These are phyloP conservation scores for Cynopterus sphinx DNA, from an alignment of 2,797 vertebrate species.

Conservation along the genomic window DNA sequence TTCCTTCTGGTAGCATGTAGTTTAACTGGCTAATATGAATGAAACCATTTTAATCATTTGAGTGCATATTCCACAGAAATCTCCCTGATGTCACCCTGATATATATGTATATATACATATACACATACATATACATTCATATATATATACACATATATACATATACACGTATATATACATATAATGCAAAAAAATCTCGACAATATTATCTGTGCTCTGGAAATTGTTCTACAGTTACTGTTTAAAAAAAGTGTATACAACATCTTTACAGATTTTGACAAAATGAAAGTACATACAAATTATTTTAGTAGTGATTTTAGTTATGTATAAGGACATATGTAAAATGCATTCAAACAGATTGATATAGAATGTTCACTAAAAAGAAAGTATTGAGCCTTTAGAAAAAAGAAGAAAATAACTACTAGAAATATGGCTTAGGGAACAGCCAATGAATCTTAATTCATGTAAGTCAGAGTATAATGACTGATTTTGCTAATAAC, in stretches of 20 bases:
- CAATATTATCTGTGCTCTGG: neutral
- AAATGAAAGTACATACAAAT: neutral
- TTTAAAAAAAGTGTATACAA: neutral
- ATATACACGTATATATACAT: neutral
- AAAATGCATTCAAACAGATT: neutral
- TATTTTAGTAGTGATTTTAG: neutral
- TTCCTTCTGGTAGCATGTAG: neutral
- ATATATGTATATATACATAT: neutral
- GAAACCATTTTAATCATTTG: neutral
- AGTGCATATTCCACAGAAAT: neutral
- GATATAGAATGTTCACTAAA: neutral
- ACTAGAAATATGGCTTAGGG: neutral
- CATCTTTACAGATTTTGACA: neutral
- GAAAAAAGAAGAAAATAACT: constrained; percentile 9
- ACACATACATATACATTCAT: too few relatives aligned
- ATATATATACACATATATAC: too few relatives aligned
- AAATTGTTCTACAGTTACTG: neutral
- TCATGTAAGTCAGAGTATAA: neutral
- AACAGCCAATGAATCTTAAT: neutral
- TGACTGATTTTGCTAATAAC: neutral
- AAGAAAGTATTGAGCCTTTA: neutral
- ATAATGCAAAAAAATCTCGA: neutral
- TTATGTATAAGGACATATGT: neutral
- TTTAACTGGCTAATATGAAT: neutral
- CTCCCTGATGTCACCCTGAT: neutral